Evolutionary conservation across 2,113 vertebrate genomes (phyloP).

Genomic region (Hyperoodon ampullatus): DNA sequence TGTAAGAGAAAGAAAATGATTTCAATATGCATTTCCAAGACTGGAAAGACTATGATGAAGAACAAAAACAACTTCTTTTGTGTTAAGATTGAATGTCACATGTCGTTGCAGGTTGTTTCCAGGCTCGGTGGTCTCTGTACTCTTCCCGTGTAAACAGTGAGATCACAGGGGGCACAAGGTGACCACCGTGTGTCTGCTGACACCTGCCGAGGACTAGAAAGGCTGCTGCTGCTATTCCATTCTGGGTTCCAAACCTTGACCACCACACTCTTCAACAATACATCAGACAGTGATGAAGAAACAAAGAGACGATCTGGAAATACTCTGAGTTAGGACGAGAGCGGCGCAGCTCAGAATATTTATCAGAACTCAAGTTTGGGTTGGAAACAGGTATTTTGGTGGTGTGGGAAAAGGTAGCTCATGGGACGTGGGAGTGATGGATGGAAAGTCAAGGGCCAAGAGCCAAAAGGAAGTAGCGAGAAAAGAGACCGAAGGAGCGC

Average conservation of each 20-base stretch:
- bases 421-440: background rate
- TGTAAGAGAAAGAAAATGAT: slow-evolving; percentile 75
- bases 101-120: background rate
- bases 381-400: background rate
- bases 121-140: background rate
- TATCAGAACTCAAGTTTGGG: background rate
- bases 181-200: background rate
- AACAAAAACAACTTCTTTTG: background rate
- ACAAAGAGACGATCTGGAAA: background rate
- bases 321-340: background rate
- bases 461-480: background rate
- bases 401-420: background rate
- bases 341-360: background rate
- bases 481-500: background rate
- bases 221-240: background rate
- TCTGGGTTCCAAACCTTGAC: background rate
- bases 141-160: background rate
- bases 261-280: background rate
- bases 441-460: background rate
- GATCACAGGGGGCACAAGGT: background rate
- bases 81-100: background rate
- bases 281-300: background rate
- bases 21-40: background rate
- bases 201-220: background rate
- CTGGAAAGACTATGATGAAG: background rate